phyloP scores from a whole-genome alignment of 2,797 vertebrate species.

The Tachyglossus aculeatus region DNA sequence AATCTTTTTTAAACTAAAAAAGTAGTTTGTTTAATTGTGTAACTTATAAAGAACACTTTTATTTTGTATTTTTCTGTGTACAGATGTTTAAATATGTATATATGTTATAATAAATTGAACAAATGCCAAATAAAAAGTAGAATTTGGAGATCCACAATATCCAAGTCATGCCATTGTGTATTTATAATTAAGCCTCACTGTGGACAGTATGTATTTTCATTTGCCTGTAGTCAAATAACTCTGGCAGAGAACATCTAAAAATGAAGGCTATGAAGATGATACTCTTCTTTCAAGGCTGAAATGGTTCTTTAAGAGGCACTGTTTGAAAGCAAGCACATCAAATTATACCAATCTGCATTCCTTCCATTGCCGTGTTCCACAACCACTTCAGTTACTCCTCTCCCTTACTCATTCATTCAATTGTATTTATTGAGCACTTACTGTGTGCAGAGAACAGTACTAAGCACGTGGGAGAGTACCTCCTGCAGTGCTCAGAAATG shows the following conservation, averaged over 20 bases:
- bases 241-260: neutral
- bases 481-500: no score
- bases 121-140: slow-evolving; percentile 76
- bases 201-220: no score
- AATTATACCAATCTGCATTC: no score
- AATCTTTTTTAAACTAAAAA: slow-evolving; percentile 74
- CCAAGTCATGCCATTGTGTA: neutral
- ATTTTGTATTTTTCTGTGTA: slow-evolving; percentile 89
- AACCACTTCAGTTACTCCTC: no score
- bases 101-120: slow-evolving; percentile 78
- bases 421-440: no score
- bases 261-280: neutral
- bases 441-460: no score
- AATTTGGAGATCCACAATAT: slow-evolving; percentile 8
- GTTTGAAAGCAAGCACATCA: neutral
- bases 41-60: slow-evolving; percentile 91
- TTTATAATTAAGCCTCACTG: no score
- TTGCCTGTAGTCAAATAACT: neutral
- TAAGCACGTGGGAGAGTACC: no score
- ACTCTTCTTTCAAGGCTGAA: neutral
- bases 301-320: neutral
- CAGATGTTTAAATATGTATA: slow-evolving; percentile 85
- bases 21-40: slow-evolving; percentile 87
- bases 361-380: no score
- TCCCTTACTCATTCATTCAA: no score